These are phyloP conservation scores for Callipepla squamata DNA, from an alignment of 2,113 vertebrate species.

Conservation along the genomic window DNA sequence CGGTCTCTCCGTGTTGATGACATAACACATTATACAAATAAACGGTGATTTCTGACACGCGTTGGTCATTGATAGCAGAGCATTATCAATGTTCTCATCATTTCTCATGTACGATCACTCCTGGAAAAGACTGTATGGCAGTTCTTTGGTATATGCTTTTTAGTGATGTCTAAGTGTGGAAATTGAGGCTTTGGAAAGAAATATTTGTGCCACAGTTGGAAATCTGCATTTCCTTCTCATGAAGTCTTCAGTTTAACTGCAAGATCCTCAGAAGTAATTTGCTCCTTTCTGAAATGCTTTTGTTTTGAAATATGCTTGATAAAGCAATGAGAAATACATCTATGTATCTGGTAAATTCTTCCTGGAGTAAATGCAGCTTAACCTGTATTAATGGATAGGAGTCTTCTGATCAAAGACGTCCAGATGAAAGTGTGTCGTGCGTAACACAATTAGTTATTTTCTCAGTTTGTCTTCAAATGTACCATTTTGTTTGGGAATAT, in stretches of 20 bases:
- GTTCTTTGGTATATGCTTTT: not conserved
- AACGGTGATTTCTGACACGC: not conserved
- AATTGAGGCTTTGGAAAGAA: not conserved
- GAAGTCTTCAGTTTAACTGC: not conserved
- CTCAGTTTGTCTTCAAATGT: constrained; percentile 77
- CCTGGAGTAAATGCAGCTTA: constrained; percentile 15
- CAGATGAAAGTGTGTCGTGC: constrained; percentile 56
- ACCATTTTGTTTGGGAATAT: constrained; percentile 78
- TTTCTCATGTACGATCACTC: accelerated
- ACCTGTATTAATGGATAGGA: constrained; percentile 59
- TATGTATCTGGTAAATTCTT: not conserved
- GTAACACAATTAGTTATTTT: constrained; percentile 75
- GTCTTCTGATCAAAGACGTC: constrained; percentile 53
- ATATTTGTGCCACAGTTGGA: not conserved
- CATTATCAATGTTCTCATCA: not conserved
- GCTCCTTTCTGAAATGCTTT: not conserved
- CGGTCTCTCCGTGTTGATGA: not conserved
- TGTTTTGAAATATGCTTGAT: not conserved
- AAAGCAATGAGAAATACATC: not conserved
- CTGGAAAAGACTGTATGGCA: not conserved
- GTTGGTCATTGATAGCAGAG: not conserved
- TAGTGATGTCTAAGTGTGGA: not conserved
- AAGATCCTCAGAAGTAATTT: not conserved
- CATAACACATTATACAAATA: not conserved
- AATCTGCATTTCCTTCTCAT: not conserved